Conservation (phyloP, 2,797 vertebrate species). For the Pseudochromis fuscus region DNA sequence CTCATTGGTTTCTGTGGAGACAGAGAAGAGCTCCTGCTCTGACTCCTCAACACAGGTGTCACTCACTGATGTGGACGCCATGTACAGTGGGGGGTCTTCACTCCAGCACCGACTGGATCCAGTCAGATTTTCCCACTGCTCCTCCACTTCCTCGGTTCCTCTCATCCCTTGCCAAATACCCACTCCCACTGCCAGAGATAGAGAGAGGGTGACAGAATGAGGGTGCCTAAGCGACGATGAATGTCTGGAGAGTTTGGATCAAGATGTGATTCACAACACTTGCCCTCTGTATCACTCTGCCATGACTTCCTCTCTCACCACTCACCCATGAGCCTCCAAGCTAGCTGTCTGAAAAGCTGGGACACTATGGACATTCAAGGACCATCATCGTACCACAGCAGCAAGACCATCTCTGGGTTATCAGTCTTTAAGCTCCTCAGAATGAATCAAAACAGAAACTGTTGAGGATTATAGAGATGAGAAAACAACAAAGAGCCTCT, state of each 20-base stretch:
- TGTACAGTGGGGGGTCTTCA: constrained; percentile 73
- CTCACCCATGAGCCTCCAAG: constrained; percentile 80
- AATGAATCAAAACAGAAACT: constrained; percentile 54
- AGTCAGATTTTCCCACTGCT: constrained; percentile 76
- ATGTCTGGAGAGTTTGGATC: constrained; percentile 74
- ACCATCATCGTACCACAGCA: constrained; percentile 53
- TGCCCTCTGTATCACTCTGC: constrained; percentile 76
- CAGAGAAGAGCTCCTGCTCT: constrained; percentile 93
- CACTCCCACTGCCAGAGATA: constrained; percentile 67
- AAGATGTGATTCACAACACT: constrained; percentile 67
- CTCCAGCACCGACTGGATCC: constrained; percentile 71
- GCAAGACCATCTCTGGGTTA: constrained; percentile 50
- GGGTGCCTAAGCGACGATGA: constrained; percentile 79
- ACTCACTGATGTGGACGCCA: constrained; percentile 84
- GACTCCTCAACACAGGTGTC: constrained; percentile 91
- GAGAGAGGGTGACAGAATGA: constrained; percentile 77
- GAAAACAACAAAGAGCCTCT: constrained; percentile 57
- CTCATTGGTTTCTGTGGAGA: constrained; percentile 85
- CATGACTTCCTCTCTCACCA: constrained; percentile 75
- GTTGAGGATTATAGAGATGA: constrained; percentile 37
- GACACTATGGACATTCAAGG: constrained; percentile 63
- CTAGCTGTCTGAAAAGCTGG: constrained; percentile 53
- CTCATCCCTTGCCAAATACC: constrained; percentile 87
- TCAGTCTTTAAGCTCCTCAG: constrained; percentile 51
- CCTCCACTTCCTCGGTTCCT: constrained; percentile 85